A percentile compares a stretch with the other conserved stretches of the same genome.
Evolutionary conservation across 2,888 invertebrate species (phyloP).

Genomic region (Leucozona laternaria): DNA sequence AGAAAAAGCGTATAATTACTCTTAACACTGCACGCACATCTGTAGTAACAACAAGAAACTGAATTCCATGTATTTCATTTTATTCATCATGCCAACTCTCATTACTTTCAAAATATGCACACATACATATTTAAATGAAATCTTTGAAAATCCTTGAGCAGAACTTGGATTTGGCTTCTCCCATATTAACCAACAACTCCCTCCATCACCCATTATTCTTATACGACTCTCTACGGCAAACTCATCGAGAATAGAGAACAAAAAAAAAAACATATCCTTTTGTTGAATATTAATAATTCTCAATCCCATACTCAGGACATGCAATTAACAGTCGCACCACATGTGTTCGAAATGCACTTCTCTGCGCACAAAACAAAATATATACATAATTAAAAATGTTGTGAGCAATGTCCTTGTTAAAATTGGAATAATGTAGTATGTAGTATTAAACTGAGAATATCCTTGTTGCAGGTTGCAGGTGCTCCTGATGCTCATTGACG

Average conservation of each 20-base stretch:
- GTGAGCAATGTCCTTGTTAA: constrained; percentile 17
- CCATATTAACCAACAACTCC: neutral
- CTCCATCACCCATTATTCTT: neutral
- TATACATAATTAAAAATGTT: constrained; percentile 48
- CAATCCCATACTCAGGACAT: constrained; percentile 27
- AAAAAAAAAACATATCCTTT: constrained; percentile 37
- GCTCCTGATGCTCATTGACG: constrained; percentile 49
- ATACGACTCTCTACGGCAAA: neutral
- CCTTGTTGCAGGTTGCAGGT: constrained; percentile 41
- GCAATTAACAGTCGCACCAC: constrained; percentile 61
- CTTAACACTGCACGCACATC: constrained; percentile 61
- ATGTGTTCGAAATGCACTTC: constrained; percentile 46
- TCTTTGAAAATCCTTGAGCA: constrained; percentile 51
- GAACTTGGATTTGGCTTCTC: constrained; percentile 2
- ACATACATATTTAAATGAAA: constrained; percentile 26
- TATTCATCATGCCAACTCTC: constrained; percentile 40
- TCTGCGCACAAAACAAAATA: neutral
- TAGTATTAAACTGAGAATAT: neutral
- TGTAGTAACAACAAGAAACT: constrained; percentile 47
- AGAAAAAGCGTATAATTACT: constrained; percentile 11
- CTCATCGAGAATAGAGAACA: neutral
- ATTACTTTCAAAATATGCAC: constrained; percentile 37
- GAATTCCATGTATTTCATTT: constrained; percentile 53
- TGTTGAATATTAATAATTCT: constrained; percentile 51
- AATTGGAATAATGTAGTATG: neutral